Base-by-base conservation (phyloP, 2,113 vertebrate genomes). In the Morone chrysops region DNA sequence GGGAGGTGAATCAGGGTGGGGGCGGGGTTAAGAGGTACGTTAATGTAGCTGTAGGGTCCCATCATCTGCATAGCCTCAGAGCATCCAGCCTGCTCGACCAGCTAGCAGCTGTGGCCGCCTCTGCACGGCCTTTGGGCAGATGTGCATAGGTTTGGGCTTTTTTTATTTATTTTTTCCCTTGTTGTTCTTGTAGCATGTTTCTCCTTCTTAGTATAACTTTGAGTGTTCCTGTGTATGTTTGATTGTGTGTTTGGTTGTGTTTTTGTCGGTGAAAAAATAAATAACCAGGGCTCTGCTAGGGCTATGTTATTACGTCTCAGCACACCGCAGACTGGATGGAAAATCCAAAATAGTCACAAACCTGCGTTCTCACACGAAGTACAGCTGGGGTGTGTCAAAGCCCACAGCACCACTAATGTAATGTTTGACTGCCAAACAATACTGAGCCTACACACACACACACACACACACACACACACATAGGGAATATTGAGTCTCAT, bases 401-500 rank as follows among this genome's bases (percentile, higher is more conserved):
- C 80, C 90, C 81, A 69, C 83, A 91, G 67, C 81, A 84, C 87
- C 93, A 78, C 91, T 92, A 93, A 92, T 91, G 78, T 83, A 77
- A 73, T 63, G 90, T 92, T 88, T 81, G 90, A 81, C 85, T 92
- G 91, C 90, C 92, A 93, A 92, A 93, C 90, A 91, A 91, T 75
- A 85, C 83, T 53, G 71, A 77, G 87, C 80, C 61, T 82, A 38
- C 83, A 72, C 75, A 72, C 79, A 76, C 74, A 78, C 73, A 76
- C 43, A 59, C 60, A 79, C 59, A 84, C 78, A 67, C 60, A 84
- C 79, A 84, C 75, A 77, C 70, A 65, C 89, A 70, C 82, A 50
- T 63, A 48, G 65, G 82, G 87, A 90, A 84, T 88, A 90, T 90
- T 81, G 74, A 81, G 87, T 90, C 86, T 91, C 88, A 87, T 92